phyloP scores from a whole-genome alignment of 2,113 vertebrate genomes.

The Arvicanthis niloticus region DNA sequence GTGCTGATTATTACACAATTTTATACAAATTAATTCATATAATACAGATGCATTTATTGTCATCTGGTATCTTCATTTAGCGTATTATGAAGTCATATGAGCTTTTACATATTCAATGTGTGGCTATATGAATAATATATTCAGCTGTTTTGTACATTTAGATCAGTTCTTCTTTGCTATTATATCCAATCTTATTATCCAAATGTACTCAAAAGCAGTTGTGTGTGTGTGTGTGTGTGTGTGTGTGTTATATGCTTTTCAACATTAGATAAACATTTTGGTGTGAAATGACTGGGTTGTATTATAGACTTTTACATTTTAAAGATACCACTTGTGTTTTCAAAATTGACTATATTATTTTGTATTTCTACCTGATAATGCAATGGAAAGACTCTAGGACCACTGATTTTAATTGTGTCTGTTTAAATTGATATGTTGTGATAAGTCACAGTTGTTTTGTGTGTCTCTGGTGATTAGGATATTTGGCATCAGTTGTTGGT shows the following conservation, averaged over 20 bases:
- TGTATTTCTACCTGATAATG: neutral
- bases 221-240: neutral
- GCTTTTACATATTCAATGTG: neutral
- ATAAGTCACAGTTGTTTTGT: neutral
- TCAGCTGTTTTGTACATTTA: neutral
- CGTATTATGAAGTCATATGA: neutral
- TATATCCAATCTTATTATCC: neutral
- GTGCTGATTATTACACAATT: neutral
- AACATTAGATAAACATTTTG: neutral
- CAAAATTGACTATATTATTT: neutral
- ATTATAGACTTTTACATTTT: neutral
- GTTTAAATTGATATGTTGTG: neutral
- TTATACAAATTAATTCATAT: neutral
- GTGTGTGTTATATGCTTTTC: neutral
- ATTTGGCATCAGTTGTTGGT: neutral
- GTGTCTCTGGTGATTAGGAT: neutral
- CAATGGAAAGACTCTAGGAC: neutral
- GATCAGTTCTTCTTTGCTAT: neutral
- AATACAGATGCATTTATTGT: neutral
- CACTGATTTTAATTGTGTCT: neutral
- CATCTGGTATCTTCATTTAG: neutral
- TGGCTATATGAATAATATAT: neutral
- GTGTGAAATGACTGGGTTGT: neutral
- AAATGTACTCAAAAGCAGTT: neutral
- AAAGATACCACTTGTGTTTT: neutral